Evolutionary conservation across 1,140 invertebrate species (phyloP), one percentile per base, ranked within the genome.

Genomic region (Cotesia typhae): DNA sequence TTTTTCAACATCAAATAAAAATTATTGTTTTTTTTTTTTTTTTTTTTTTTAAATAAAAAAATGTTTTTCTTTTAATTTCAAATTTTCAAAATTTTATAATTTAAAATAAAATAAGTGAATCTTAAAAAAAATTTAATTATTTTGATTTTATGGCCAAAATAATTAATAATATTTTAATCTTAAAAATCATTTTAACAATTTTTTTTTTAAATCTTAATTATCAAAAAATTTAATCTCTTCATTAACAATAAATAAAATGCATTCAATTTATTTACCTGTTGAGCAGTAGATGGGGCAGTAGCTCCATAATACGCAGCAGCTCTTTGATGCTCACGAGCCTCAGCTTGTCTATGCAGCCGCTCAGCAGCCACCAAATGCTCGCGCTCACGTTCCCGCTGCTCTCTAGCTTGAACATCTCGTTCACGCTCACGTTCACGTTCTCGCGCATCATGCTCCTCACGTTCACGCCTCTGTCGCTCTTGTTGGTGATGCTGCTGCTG

Each of bases 381-480:
- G 4, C 75, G 71, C 61, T 77, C 76, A 35, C 80, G 76, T 57
- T 83, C 78, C 4, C 80, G 74, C 20, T 80, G 78, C 61, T 76
- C 73, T 28, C 20, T 28, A 28, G 77, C 79, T 37, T 41, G 73
- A 55, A 71, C 67, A 66, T 77, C 70, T 17, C 74, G 60, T 70
- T 76, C 72, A 55, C 73, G 12, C 12, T 51, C 47, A 28, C 47
- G 12, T 51, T 51, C 52, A 10, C 41, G 73, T 37, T 73, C 70
- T 9, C 80, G 72, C 14, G 74, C 84, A 78, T 73, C 83, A 77
- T 75, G 81, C 79, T 82, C 87, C 85, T 82, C 76, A 83, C 88
- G 79, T 83, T 87, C 70, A 80, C 86, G 74, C 7, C 41, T 41
- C 41, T 41, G 41, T 41, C 77, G 80, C 63, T 86, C 79, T 14